phyloP scores from a whole-genome alignment of 2,888 invertebrate genomes.

The Lomographa bimaculata region DNA sequence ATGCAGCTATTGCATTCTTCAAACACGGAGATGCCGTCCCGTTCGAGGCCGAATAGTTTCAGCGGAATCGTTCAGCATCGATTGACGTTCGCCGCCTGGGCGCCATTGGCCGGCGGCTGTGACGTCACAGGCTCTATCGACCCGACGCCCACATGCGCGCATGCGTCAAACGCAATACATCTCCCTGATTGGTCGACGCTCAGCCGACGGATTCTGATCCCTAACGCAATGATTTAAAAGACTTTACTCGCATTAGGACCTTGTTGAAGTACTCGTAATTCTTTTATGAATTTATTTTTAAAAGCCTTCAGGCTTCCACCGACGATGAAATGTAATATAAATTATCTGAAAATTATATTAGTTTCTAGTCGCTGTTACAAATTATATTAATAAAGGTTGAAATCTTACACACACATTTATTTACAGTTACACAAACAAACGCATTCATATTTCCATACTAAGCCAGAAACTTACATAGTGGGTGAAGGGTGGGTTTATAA shows the following conservation, averaged over 20 bases:
- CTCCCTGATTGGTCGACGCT: constrained; percentile 56
- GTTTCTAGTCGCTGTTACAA: too few species aligned
- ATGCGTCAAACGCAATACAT: constrained; percentile 56
- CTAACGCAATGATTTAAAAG: constrained; percentile 48
- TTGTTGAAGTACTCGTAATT: constrained; percentile 16
- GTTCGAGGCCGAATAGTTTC: constrained; percentile 24
- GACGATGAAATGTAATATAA: constrained; percentile 19
- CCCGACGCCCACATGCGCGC: constrained; percentile 73
- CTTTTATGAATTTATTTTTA: constrained; percentile 28
- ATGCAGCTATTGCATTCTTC: constrained; percentile 23
- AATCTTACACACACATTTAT: too few species aligned
- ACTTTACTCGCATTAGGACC: constrained; percentile 34
- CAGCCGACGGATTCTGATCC: constrained; percentile 48
- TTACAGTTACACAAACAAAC: too few species aligned
- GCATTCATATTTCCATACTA: too few species aligned
- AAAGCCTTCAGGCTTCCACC: constrained; percentile 9
- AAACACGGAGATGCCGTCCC: constrained; percentile 15
- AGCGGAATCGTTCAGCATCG: constrained; percentile 65
- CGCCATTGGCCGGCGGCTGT: constrained; percentile 71
- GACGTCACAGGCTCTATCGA: constrained; percentile 76
- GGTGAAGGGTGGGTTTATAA: too few species aligned
- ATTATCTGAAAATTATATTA: constrained; percentile 24
- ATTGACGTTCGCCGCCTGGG: constrained; percentile 67
- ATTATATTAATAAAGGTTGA: too few species aligned
- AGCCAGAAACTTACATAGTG: too few species aligned